phyloP scores from a whole-genome alignment of 2,113 vertebrate species.

The Myxocyprinus asiaticus region DNA sequence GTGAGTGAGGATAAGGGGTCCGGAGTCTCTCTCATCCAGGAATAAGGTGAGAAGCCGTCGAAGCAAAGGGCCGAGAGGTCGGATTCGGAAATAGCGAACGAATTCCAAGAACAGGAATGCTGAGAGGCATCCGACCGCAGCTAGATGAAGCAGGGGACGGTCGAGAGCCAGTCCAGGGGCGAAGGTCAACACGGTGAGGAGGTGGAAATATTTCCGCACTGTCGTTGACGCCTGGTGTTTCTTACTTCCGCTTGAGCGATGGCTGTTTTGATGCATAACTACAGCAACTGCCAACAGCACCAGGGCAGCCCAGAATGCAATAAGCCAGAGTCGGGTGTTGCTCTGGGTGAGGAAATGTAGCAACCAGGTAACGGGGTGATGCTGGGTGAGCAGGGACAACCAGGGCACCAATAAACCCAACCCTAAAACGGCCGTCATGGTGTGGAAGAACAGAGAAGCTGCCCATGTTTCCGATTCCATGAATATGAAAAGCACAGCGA shows the following conservation, averaged over 20 bases:
- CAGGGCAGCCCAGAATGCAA: slow-evolving; percentile 86
- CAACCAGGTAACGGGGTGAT: slow-evolving; percentile 91
- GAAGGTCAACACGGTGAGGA: slow-evolving; percentile 90
- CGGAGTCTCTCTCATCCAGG: slow-evolving; percentile 92
- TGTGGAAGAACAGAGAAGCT: slow-evolving; percentile 94
- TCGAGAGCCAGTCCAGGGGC: slow-evolving; percentile 90
- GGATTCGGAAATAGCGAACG: slow-evolving; percentile 89
- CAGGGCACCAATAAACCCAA: slow-evolving; percentile 92
- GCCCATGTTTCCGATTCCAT: slow-evolving; percentile 95
- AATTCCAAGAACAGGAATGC: slow-evolving; percentile 89
- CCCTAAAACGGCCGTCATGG: slow-evolving; percentile 88
- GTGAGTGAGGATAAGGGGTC: slow-evolving; percentile 95
- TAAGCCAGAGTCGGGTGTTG: slow-evolving; percentile 79
- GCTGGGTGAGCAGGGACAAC: slow-evolving; percentile 88
- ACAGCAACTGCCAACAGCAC: slow-evolving; percentile 80
- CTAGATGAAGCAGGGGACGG: slow-evolving; percentile 84
- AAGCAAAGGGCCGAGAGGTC: slow-evolving; percentile 86
- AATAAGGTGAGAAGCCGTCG: slow-evolving; percentile 87
- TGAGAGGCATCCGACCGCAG: slow-evolving; percentile 85
- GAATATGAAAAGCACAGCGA: slow-evolving; percentile 89
- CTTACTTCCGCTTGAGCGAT: slow-evolving; percentile 82
- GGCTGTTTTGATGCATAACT: slow-evolving; percentile 89
- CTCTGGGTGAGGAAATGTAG: slow-evolving; percentile 85
- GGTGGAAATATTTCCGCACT: slow-evolving; percentile 92
- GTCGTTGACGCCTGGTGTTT: slow-evolving; percentile 89